A percentile compares a stretch with the other conserved stretches of the same genome.
Conservation (phyloP, 1,140 invertebrate species). For the Cydia pomonella region DNA sequence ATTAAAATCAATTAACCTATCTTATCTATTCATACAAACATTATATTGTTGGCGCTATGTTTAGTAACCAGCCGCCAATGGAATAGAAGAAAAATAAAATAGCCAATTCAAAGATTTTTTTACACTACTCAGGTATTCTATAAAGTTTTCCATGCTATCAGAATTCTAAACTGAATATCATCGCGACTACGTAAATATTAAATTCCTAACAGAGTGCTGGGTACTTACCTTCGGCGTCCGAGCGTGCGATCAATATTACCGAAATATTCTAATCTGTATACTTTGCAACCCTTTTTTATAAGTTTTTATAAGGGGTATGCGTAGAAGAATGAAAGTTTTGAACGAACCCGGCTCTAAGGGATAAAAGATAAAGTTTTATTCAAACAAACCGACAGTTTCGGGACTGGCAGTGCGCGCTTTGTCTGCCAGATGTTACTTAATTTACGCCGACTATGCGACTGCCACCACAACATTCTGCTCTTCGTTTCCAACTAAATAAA, state of each 20-base stretch:
- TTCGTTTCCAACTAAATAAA: slow-evolving; percentile 36
- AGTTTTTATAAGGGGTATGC: slow-evolving; percentile 35
- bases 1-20: neutral
- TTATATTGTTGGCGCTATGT: neutral
- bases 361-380: slow-evolving; percentile 45
- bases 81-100: too few relatives aligned
- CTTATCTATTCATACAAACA: neutral
- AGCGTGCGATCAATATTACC: slow-evolving; percentile 33
- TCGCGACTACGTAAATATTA: slow-evolving; percentile 23
- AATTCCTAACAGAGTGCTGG: slow-evolving; percentile 10
- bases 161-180: slow-evolving; percentile 4
- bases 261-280: slow-evolving; percentile 29
- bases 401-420: slow-evolving; percentile 41
- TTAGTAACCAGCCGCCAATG: too few relatives aligned
- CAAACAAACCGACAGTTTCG: slow-evolving; percentile 42
- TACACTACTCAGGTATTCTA: neutral
- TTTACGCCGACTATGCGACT: slow-evolving; percentile 49
- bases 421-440: slow-evolving; percentile 46
- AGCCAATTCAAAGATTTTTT: too few relatives aligned
- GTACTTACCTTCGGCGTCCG: neutral
- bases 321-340: slow-evolving; percentile 33
- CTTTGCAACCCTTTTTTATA: slow-evolving; percentile 35
- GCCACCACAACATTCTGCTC: slow-evolving; percentile 28
- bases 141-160: neutral
- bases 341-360: slow-evolving; percentile 26